phyloP scores from a whole-genome alignment of 2,888 invertebrate species.

The Exephanes ischioxanthus region DNA sequence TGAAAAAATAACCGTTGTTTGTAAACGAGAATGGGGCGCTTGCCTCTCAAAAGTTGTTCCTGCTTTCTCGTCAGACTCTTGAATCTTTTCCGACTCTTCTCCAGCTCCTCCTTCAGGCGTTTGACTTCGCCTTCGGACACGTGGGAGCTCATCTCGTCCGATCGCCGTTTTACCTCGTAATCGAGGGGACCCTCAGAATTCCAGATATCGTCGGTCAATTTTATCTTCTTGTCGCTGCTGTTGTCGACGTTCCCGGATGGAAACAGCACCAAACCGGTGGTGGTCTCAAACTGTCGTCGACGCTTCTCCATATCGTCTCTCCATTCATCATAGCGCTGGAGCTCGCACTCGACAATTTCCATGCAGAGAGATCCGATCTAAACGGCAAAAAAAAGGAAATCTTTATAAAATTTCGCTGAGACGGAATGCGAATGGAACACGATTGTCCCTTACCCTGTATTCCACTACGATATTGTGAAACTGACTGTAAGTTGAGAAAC shows the following conservation, averaged over 20 bases:
- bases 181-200: conserved; percentile 81
- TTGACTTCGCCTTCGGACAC: conserved; percentile 80
- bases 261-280: conserved; percentile 81
- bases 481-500: conserved; percentile 97
- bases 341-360: conserved; percentile 98
- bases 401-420: not conserved
- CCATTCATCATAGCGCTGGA: conserved; percentile 97
- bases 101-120: conserved; percentile 90
- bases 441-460: conserved; percentile 90
- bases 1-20: not conserved
- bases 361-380: conserved; percentile 98
- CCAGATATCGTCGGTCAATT: conserved; percentile 82
- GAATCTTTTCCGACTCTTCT: conserved; percentile 91
- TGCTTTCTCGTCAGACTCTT: conserved; percentile 95
- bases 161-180: conserved; percentile 80
- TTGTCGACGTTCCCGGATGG: conserved; percentile 77
- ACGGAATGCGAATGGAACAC: not conserved
- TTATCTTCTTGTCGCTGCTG: conserved; percentile 79
- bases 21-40: conserved; percentile 18
- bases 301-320: conserved; percentile 90
- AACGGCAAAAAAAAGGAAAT: conserved; percentile 16
- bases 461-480: conserved; percentile 98
- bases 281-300: conserved; percentile 84
- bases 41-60: conserved; percentile 93
- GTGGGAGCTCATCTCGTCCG: conserved; percentile 73